Conservation (phyloP, 1,140 invertebrate genomes). For the Drosophila pruinosa region DNA sequence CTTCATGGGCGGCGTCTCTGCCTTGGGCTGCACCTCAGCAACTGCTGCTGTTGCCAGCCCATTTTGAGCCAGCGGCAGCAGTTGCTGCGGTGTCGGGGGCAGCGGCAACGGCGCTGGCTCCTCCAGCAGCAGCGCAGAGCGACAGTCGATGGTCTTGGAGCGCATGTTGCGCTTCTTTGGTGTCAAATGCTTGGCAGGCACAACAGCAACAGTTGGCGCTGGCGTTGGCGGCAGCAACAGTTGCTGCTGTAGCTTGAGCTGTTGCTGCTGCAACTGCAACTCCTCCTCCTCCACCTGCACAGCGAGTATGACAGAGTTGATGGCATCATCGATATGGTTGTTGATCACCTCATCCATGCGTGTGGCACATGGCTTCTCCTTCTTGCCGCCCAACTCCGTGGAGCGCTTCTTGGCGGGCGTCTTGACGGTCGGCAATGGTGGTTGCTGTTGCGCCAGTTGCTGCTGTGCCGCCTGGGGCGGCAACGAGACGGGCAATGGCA, state of each 20-base stretch:
- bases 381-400: conserved; percentile 10
- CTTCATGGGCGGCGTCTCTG: background rate
- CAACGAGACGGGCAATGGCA: conserved; percentile 5
- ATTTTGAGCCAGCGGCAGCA: background rate
- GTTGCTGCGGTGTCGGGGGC: background rate
- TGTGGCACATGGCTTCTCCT: conserved; percentile 40
- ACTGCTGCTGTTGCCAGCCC: background rate
- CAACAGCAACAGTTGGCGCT: background rate
- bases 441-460: background rate
- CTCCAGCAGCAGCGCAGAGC: conserved; percentile 35
- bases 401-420: conserved; percentile 36
- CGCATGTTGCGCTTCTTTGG: conserved; percentile 71
- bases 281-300: conserved; percentile 48
- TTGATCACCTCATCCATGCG: conserved; percentile 79
- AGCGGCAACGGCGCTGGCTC: too few relatives aligned
- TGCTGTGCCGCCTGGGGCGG: background rate
- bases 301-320: conserved; percentile 75
- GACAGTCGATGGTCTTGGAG: conserved; percentile 71
- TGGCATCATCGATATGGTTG: conserved; percentile 79
- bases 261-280: conserved; percentile 4
- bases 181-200: conserved; percentile 35
- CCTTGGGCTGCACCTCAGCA: background rate
- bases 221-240: background rate
- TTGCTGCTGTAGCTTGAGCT: conserved; percentile 5
- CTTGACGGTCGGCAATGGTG: conserved; percentile 5